phyloP scores from a whole-genome alignment of 2,888 invertebrate genomes.

The Dryobota labecula region DNA sequence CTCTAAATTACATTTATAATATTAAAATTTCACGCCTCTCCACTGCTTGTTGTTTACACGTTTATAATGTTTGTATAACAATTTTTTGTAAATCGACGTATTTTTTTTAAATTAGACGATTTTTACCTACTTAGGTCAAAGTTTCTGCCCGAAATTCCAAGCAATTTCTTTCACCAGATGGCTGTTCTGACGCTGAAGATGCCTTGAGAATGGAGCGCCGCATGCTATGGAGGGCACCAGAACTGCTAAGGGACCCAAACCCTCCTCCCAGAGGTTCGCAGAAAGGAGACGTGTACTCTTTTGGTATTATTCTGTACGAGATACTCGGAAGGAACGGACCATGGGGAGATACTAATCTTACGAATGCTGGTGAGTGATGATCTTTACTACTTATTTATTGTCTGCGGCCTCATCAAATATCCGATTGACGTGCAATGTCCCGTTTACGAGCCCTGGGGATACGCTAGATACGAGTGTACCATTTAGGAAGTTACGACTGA shows the following conservation, averaged over 20 bases:
- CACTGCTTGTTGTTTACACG: too few species aligned
- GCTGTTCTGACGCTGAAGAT: slow-evolving; percentile 92
- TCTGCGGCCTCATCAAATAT: neutral
- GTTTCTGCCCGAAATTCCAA: neutral
- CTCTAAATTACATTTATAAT: too few species aligned
- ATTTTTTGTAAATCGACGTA: too few species aligned
- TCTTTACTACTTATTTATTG: neutral
- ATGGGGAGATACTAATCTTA: slow-evolving; percentile 93
- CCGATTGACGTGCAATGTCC: neutral
- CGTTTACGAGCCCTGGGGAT: too few species aligned
- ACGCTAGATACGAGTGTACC: too few species aligned
- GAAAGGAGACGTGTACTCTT: slow-evolving; percentile 96
- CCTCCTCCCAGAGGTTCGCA: slow-evolving; percentile 93
- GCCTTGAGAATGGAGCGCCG: slow-evolving; percentile 87
- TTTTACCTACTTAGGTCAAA: neutral
- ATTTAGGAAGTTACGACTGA: too few species aligned
- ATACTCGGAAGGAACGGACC: slow-evolving; percentile 95
- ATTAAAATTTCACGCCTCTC: too few species aligned
- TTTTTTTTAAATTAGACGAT: too few species aligned
- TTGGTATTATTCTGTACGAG: slow-evolving; percentile 96
- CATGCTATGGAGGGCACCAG: slow-evolving; percentile 94
- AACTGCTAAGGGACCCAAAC: slow-evolving; percentile 91
- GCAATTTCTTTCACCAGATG: slow-evolving; percentile 73
- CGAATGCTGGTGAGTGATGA: slow-evolving; percentile 90
- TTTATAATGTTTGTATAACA: too few species aligned